These are phyloP conservation scores for Poecile atricapillus DNA, from an alignment of 2,113 vertebrate genomes.

Conservation along the genomic window DNA sequence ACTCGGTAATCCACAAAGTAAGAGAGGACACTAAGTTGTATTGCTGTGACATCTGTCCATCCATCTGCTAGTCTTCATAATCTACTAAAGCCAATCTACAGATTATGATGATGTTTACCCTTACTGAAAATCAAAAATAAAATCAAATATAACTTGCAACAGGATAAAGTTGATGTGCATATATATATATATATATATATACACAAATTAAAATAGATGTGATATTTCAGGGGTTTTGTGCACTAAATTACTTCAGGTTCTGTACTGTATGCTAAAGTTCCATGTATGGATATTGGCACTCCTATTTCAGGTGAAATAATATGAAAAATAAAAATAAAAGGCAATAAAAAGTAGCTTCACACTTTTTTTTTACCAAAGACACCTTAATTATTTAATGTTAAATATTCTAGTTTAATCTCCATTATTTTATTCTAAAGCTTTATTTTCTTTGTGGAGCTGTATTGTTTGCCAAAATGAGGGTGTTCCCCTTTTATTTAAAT, in stretches of 20 bases:
- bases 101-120: slow-evolving; percentile 41
- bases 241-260: not conserved
- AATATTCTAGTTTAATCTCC: not conserved
- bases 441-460: not conserved
- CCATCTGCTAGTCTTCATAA: slow-evolving; percentile 71
- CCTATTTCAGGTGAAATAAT: not conserved
- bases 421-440: not conserved
- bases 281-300: not conserved
- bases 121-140: slow-evolving; percentile 8
- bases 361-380: not conserved
- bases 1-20: slow-evolving; percentile 49
- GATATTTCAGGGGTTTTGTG: not conserved
- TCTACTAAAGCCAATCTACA: slow-evolving; percentile 56
- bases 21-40: slow-evolving; percentile 62
- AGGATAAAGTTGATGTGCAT: not conserved
- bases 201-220: not conserved
- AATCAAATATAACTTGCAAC: not conserved
- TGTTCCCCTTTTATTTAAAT: not conserved
- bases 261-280: not conserved
- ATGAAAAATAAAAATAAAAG: not conserved
- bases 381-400: not conserved
- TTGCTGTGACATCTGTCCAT: slow-evolving; percentile 74
- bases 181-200: no score
- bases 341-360: not conserved
- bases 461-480: not conserved